Evolutionary conservation across 2,113 vertebrate species (phyloP).

Genomic region (Heloderma charlesbogerti): DNA sequence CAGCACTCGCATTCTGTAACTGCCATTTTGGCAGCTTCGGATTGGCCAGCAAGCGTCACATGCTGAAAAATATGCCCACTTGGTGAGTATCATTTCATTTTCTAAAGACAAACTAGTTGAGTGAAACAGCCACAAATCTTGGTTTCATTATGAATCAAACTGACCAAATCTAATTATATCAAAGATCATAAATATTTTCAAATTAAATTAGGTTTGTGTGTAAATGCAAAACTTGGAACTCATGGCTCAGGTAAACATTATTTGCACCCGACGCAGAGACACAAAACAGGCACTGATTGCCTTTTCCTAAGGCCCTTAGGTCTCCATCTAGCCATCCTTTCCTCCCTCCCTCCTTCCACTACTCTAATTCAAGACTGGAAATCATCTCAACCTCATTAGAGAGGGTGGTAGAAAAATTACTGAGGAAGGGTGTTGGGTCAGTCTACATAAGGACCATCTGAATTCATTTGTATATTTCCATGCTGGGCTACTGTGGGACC

Average conservation of each 20-base stretch:
- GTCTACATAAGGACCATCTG: background rate
- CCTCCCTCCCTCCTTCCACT: background rate
- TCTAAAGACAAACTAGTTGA: background rate
- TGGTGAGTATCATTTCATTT: background rate
- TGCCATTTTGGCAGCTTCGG: background rate
- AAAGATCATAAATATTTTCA: background rate
- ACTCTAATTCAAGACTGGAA: conserved; percentile 30
- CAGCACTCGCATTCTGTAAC: too few species aligned
- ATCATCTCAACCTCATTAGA: conserved; percentile 15
- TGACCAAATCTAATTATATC: conserved; percentile 6
- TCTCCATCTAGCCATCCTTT: background rate
- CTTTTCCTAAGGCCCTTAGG: background rate
- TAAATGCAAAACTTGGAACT: background rate
- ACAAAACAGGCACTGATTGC: background rate
- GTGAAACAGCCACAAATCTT: background rate
- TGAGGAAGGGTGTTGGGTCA: conserved; percentile 4
- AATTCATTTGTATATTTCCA: conserved; percentile 27
- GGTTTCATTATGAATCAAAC: conserved; percentile 4
- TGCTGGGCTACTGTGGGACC: background rate
- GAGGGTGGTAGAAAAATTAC: conserved; percentile 9
- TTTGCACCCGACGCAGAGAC: background rate
- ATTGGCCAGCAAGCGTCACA: background rate
- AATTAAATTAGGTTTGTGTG: background rate
- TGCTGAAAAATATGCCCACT: background rate
- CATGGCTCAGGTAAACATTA: background rate